Base-by-base conservation (phyloP, 1,140 invertebrate genomes). In the Neodiprion virginianus region DNA sequence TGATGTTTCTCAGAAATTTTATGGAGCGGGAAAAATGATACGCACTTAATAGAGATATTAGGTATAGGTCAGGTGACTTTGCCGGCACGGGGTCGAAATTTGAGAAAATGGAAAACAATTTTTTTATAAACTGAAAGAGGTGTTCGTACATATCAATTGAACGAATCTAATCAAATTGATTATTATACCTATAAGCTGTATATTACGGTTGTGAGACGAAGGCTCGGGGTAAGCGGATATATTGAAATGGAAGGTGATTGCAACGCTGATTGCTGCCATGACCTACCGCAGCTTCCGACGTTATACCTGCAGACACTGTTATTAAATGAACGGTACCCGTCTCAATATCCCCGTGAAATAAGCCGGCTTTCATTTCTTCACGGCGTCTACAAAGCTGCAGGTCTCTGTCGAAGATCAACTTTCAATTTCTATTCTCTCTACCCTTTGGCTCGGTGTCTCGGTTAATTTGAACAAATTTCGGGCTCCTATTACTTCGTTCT, bases 31-130 rank as follows among this genome's bases (percentile, higher is more conserved):
- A 21, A 47, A 23, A 69, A 69, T 21, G 5, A 23, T 69, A 21
- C 0, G 40, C 3, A 69, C 4, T 69, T 7, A 69, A 23, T 23
- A 47, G 40, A 23, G 8, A 23, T 69, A 69, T 21, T 69, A 61
- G 53, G n/a, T n/a, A 61, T 61, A 11, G 53, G n/a, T n/a, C n/a
- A 61, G 72, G 48, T 61, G 72, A 73, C 48, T 74, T 72, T 50
- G 12, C 76, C 74, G 72, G 75, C 72, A 48, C 50, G 50, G 53
- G 3, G 5, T 61, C 8, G 53, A 17, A 17, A 61, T 17, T 61
- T 17, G 11, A 61, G 3, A 8, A 8, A 17, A 61, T 61, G 3
- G 53, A 61, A 61, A 61, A 17, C 4, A 61, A 61, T 14, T 8
- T 61, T 61, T 40, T 40, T 17, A 61, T 8, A 14, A 4, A 17